Base-by-base conservation (phyloP, 2,113 vertebrate species). In the Cyanoramphus novaezelandiae region DNA sequence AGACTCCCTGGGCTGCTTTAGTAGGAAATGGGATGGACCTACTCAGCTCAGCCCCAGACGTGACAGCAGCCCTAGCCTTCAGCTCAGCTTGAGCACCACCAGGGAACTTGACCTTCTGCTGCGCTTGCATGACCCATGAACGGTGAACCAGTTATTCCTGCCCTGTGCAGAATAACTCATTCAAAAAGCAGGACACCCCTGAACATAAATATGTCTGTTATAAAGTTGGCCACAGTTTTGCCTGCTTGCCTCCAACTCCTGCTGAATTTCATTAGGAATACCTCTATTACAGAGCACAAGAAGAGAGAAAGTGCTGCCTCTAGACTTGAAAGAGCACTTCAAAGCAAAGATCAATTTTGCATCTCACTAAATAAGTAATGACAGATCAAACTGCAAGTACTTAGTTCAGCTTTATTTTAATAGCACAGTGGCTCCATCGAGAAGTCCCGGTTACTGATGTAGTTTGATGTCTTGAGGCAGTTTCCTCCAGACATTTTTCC, bases 161-260 rank as follows among this genome's bases (percentile, higher is more conserved):
- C 89, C 89, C 83, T 28, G n/a, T 27, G 53, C 46, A 37, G 92
- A 93, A 81, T 91, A 78, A 74, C 63, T 94, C 85, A 88, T 35
- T 85, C 6, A 3, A 79, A 71, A 77, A 83, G 52, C 83, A 72
- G 91, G 79, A 76, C 93, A 80, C 20, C 82, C 63, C 85, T 70
- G 41, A 76, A 68, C 93, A 62, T 96, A 96, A 95, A 97, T 96
- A 94, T 97, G 92, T 35, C 96, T 89, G 67, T 92, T 89, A 82
- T 0, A 85, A 91, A 95, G 94, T 87, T 91, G 87, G 74, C 91
- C 6, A 8, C 0, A 0, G 44, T 85, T 89, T 90, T 82, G 52
- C 90, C 79, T 37, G 3, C 44, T 84, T 91, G 52, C 89, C 70
- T 91, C 35, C 69, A 24, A 80, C 37, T 74, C 64, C 81, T 82